Evolutionary conservation across 2,797 vertebrate species (phyloP), one percentile per base, ranked within the genome.

Genomic region (Apogon hyalosoma): DNA sequence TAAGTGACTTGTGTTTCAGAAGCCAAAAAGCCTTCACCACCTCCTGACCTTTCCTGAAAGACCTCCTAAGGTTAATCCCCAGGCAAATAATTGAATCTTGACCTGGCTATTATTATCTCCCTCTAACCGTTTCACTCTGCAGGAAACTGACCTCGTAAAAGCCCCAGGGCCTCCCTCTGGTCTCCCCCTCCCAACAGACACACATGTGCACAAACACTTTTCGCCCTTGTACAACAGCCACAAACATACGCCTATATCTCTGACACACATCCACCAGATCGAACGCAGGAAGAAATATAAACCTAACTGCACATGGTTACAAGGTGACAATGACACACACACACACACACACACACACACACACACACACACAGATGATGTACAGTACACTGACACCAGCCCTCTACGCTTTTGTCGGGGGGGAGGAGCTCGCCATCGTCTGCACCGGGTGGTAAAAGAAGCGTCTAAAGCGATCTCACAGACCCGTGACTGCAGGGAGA

Each of bases 51-150:
- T 24, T 83, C 78, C 74, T 86, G 39, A 88, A 82, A 85, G 83
- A 82, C 79, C 86, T 70, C 77, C 60, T 74, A 50, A 89, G 84
- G 88, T 90, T 91, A 92, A 92, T 90, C 88, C 89, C 80, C 84
- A 82, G 80, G 73, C 82, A 89, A 88, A 90, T 89, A 86, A 88
- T 85, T 88, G 88, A 83, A 91, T 91, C 79, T 89, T 90, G 86
- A 91, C 89, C 87, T 64, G 74, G 66, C 85, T 83, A 79, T 90
- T 89, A 90, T 90, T 86, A 82, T 84, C 88, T 79, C 55, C 79
- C 63, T 64, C 69, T 39, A 74, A 82, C 68, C 65, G 62, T 69
- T 84, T 67, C 63, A 63, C 85, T 71, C 84, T 59, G 77, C 75
- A 84, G 80, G 79, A 85, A 49, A 77, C 73, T 78, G 73, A 82